These are phyloP conservation scores for Euphydryas editha DNA, from an alignment of 2,888 invertebrate species.

Conservation along the genomic window DNA sequence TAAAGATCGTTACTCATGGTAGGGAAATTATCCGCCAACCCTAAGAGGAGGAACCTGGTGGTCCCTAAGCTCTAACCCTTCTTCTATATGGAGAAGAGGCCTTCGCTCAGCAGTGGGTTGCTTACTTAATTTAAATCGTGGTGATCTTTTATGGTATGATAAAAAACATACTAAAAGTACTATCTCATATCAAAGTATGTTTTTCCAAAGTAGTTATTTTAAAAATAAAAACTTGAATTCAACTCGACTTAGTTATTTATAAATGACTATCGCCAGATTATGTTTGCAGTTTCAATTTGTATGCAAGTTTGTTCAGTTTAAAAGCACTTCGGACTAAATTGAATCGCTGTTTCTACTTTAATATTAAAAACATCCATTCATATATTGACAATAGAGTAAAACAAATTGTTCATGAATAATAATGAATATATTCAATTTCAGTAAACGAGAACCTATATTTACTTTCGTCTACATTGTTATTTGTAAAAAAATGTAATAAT, in stretches of 20 bases:
- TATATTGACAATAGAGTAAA: slow-evolving; percentile 9
- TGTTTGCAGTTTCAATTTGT: slow-evolving; percentile 12
- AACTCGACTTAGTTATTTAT: background rate
- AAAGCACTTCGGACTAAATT: slow-evolving; percentile 2
- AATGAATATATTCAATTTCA: slow-evolving; percentile 5
- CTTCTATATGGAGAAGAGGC: no score
- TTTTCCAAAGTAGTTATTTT: no score
- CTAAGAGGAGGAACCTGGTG: no score
- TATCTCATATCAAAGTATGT: no score
- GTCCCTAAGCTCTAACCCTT: no score
- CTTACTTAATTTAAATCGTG: no score
- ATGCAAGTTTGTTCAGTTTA: slow-evolving; percentile 12
- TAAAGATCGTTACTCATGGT: no score
- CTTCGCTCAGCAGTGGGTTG: no score
- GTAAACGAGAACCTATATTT: background rate
- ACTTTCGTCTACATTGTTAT: background rate
- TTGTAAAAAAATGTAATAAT: background rate
- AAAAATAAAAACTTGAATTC: no score
- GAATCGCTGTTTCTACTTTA: background rate
- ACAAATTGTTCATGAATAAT: slow-evolving; percentile 11
- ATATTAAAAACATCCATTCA: slow-evolving; percentile 8
- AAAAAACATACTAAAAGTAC: no score
- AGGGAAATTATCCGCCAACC: no score
- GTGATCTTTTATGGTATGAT: no score
- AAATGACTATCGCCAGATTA: slow-evolving; percentile 1